Percentiles rank a stretch among this genome's conserved stretches.
Conservation (phyloP, 2,797 vertebrate genomes). For the Cyprinella venusta region DNA sequence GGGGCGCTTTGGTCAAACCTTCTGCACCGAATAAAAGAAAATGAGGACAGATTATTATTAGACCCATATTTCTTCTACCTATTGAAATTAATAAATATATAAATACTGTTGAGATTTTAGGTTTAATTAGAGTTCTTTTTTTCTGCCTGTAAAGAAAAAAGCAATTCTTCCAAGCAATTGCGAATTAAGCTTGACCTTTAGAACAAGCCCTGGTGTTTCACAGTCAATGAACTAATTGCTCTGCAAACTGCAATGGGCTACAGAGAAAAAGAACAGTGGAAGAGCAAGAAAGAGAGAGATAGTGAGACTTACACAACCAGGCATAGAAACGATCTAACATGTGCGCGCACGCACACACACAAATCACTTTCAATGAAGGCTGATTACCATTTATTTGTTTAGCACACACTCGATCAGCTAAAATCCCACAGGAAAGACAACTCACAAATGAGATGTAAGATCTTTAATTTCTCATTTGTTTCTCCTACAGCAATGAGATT, state of each 20-base stretch:
- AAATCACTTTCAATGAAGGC: conserved; percentile 12
- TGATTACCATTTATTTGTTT: conserved; percentile 22
- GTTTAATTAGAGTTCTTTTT: conserved; percentile 59
- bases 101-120: conserved; percentile 13
- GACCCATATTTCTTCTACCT: background rate
- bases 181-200: conserved; percentile 61
- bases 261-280: conserved; percentile 3
- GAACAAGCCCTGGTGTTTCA: conserved; percentile 50
- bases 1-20: conserved; percentile 9
- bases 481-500: background rate
- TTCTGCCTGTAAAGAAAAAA: conserved; percentile 43
- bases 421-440: conserved; percentile 10
- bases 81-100: background rate
- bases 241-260: conserved; percentile 19
- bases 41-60: conserved; percentile 7
- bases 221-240: conserved; percentile 59
- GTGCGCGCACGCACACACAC: conserved; percentile 7
- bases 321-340: background rate
- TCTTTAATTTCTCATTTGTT: background rate
- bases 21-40: conserved; percentile 2
- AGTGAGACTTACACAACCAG: conserved; percentile 14
- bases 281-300: background rate
- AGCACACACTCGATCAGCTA: conserved; percentile 1
- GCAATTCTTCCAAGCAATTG: conserved; percentile 49
- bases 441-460: conserved; percentile 3